These are phyloP conservation scores for Pseudonaja textilis DNA, from an alignment of 2,113 vertebrate genomes.

Conservation along the genomic window DNA sequence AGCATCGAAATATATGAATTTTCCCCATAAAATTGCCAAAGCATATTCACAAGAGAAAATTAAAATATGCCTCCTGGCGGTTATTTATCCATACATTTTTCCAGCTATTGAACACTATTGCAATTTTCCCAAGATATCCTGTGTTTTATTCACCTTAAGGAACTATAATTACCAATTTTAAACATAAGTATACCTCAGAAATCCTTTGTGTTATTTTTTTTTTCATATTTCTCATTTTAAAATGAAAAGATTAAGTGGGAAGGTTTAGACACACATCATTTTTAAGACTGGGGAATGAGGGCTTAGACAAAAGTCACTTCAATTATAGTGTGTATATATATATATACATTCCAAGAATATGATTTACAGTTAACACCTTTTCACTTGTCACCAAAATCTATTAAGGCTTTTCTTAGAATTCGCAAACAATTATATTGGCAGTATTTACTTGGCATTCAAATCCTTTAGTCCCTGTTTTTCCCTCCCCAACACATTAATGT, in stretches of 20 bases:
- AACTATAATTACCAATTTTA: slow-evolving; percentile 70
- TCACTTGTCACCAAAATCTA: slow-evolving; percentile 64
- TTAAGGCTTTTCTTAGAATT: slow-evolving; percentile 50
- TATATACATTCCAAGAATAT: slow-evolving; percentile 67
- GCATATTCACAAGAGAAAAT: slow-evolving; percentile 57
- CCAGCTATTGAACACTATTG: slow-evolving; percentile 51
- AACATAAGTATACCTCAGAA: slow-evolving; percentile 64
- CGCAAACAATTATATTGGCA: slow-evolving; percentile 62
- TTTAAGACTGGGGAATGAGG: slow-evolving; percentile 73
- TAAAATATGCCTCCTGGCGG: slow-evolving; percentile 44
- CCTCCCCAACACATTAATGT: slow-evolving; percentile 35
- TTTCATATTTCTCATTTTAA: slow-evolving; percentile 62
- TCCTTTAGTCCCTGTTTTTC: slow-evolving; percentile 49
- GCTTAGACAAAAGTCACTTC: slow-evolving; percentile 65
- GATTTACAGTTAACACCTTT: slow-evolving; percentile 65
- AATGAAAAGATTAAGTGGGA: slow-evolving; percentile 49
- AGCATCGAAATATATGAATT: slow-evolving; percentile 44
- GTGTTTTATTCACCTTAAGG: slow-evolving; percentile 58
- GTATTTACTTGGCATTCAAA: slow-evolving; percentile 64
- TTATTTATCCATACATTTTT: slow-evolving; percentile 40
- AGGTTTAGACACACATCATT: slow-evolving; percentile 62
- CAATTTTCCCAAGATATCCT: slow-evolving; percentile 63
- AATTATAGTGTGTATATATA: slow-evolving; percentile 68
- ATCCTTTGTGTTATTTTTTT: slow-evolving; percentile 68
- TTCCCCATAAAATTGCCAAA: slow-evolving; percentile 52